Conservation (phyloP, 2,888 invertebrate species). For the Melanargia galathea region DNA sequence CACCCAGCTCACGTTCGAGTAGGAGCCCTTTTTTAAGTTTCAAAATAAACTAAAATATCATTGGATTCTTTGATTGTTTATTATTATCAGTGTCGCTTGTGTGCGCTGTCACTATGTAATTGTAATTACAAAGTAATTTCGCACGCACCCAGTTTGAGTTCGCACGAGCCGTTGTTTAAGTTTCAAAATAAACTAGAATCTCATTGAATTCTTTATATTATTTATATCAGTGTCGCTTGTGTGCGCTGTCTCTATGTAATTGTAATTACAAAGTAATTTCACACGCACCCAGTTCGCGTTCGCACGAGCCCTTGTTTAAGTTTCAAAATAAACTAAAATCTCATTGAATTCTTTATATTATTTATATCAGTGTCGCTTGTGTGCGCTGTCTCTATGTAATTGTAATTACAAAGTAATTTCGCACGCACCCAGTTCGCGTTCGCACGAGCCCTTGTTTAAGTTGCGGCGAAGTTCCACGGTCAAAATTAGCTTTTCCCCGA, state of each 20-base stretch:
- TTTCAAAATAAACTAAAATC: too few species aligned
- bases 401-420: not conserved
- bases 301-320: constrained; percentile 54
- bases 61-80: too few species aligned
- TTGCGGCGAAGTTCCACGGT: constrained; percentile 64
- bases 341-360: too few species aligned
- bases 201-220: too few species aligned
- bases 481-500: constrained; percentile 68
- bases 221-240: constrained; percentile 40
- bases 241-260: constrained; percentile 51
- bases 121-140: constrained; percentile 57
- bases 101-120: constrained; percentile 51
- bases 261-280: constrained; percentile 57
- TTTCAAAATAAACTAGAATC: too few species aligned
- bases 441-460: constrained; percentile 53
- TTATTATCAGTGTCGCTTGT: constrained; percentile 40
- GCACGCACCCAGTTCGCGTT: not conserved
- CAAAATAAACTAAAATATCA: too few species aligned
- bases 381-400: too few species aligned
- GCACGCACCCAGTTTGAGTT: constrained; percentile 45
- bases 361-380: too few species aligned
- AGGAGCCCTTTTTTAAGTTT: too few species aligned
- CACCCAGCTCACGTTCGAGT: not conserved
- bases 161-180: too few species aligned
- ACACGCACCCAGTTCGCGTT: constrained; percentile 45